Percentiles rank a stretch among this genome's conserved stretches.
phyloP scores from a whole-genome alignment of 2,113 vertebrate genomes.

The Archocentrus centrarchus region DNA sequence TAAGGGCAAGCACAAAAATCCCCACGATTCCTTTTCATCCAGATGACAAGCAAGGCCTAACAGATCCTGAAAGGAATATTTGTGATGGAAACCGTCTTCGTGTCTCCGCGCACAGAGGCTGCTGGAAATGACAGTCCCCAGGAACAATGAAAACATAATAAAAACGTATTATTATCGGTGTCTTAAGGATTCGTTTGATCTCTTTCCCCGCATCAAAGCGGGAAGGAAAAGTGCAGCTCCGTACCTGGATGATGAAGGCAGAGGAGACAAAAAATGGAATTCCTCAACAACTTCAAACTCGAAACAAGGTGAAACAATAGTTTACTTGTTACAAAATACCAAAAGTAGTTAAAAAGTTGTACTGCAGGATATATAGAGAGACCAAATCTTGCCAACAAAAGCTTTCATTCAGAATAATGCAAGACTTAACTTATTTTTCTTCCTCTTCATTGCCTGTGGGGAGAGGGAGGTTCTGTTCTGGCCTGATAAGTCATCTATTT shows the following conservation, averaged over 20 bases:
- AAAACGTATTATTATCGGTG: constrained; percentile 47
- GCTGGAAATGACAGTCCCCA: constrained; percentile 36
- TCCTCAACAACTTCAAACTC: constrained; percentile 19
- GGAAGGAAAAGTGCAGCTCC: neutral
- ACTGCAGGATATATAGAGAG: neutral
- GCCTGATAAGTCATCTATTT: constrained; percentile 80
- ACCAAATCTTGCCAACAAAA: constrained; percentile 31
- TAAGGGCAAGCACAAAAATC: constrained; percentile 77
- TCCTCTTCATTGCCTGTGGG: constrained; percentile 68
- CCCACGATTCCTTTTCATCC: constrained; percentile 76
- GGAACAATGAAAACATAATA: constrained; percentile 57
- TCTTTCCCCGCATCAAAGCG: constrained; percentile 2
- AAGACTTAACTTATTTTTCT: constrained; percentile 72
- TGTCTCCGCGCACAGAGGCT: constrained; percentile 38
- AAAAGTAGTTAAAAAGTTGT: constrained; percentile 57
- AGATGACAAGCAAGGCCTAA: constrained; percentile 74
- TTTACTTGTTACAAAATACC: constrained; percentile 18
- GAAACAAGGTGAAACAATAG: constrained; percentile 24
- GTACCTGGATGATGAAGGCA: constrained; percentile 42
- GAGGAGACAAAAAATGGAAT: neutral
- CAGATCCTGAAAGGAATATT: constrained; percentile 74
- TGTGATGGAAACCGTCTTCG: constrained; percentile 60
- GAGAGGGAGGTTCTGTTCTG: constrained; percentile 73
- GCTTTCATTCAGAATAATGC: constrained; percentile 57
- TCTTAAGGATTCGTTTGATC: constrained; percentile 37